Evolutionary conservation across 2,113 vertebrate genomes (phyloP).

Genomic region (Cyanoderma ruficeps): DNA sequence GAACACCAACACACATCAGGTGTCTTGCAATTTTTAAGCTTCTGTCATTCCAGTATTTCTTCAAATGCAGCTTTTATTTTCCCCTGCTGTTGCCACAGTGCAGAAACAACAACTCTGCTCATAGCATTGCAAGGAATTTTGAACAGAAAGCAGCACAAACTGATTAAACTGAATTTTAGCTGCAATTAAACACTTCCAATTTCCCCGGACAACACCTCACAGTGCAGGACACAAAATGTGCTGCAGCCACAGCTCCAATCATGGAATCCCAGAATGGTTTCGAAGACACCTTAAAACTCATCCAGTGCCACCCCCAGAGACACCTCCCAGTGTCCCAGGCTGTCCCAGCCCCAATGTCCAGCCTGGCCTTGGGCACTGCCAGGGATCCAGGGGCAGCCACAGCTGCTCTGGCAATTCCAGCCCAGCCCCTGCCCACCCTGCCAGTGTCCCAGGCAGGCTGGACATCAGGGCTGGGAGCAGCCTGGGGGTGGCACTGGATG

Average conservation of each 20-base stretch:
- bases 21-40: neutral
- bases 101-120: neutral
- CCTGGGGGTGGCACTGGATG: neutral
- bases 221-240: neutral
- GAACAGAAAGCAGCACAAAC: neutral
- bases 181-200: neutral
- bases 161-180: neutral
- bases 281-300: fast-evolving
- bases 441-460: neutral
- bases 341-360: neutral
- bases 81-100: neutral
- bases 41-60: neutral
- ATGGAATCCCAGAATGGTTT: neutral
- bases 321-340: neutral
- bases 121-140: neutral
- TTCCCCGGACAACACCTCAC: neutral
- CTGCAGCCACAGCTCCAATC: neutral
- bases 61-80: neutral
- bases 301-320: neutral
- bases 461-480: neutral
- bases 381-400: neutral
- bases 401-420: neutral
- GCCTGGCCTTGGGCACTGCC: neutral
- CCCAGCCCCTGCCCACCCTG: neutral
- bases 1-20: neutral